phyloP scores from a whole-genome alignment of 2,888 invertebrate genomes.

The Morpho helenor region DNA sequence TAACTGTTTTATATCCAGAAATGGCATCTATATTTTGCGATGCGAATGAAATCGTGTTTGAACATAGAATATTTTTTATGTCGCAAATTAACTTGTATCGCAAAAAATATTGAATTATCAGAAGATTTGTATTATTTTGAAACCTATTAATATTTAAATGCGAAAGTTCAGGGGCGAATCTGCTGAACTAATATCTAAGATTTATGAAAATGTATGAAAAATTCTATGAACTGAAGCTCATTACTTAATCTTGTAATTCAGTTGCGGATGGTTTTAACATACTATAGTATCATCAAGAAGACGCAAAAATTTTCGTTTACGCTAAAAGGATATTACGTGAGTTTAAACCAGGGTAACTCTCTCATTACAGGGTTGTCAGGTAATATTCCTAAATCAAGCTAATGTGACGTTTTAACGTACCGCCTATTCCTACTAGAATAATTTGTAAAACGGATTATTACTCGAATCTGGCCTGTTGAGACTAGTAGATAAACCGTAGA shows the following conservation, averaged over 20 bases:
- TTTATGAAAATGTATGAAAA: too few species aligned
- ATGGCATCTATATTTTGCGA: background rate
- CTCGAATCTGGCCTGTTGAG: constrained; percentile 69
- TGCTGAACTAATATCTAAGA: too few species aligned
- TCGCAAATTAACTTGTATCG: too few species aligned
- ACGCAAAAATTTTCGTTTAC: constrained; percentile 10
- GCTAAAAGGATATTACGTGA: constrained; percentile 15
- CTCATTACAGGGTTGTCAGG: constrained; percentile 44
- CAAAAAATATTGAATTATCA: too few species aligned
- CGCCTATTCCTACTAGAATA: constrained; percentile 44
- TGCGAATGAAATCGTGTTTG: constrained; percentile 3
- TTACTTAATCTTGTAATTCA: too few species aligned
- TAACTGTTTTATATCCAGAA: background rate
- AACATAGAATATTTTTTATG: background rate
- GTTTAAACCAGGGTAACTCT: constrained; percentile 35
- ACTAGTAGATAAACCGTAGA: background rate
- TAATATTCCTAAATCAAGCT: constrained; percentile 69
- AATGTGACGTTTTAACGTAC: constrained; percentile 64
- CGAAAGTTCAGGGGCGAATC: too few species aligned
- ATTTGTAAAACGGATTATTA: constrained; percentile 74
- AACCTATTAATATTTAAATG: too few species aligned
- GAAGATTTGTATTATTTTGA: too few species aligned
- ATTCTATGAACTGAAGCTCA: too few species aligned
- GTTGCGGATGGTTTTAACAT: background rate
- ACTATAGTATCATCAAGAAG: background rate